These are phyloP conservation scores for Halocaridina rubra DNA, from an alignment of 2,888 invertebrate genomes.

Conservation along the genomic window DNA sequence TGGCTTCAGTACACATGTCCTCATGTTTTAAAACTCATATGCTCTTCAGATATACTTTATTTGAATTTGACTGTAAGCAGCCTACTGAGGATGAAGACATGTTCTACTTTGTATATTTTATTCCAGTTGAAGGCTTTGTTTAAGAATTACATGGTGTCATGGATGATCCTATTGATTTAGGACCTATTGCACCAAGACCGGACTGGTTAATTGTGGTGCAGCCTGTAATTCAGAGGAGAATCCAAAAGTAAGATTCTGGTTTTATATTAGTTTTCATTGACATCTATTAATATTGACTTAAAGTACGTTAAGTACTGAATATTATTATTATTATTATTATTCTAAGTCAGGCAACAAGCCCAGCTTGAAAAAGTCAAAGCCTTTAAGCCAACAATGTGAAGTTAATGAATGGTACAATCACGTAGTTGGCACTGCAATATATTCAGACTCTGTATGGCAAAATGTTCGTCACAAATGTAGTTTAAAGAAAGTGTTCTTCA, in stretches of 20 bases:
- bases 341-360: no score
- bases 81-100: slow-evolving; percentile 90
- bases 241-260: slow-evolving; percentile 48
- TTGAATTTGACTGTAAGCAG: slow-evolving; percentile 86
- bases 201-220: slow-evolving; percentile 63
- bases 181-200: slow-evolving; percentile 74
- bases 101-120: slow-evolving; percentile 95
- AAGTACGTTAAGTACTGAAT: not conserved
- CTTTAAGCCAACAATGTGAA: no score
- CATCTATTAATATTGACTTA: not conserved
- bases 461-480: no score
- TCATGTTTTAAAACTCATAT: no score
- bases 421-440: no score
- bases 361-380: no score
- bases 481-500: no score
- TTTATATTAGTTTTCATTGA: not conserved
- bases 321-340: no score
- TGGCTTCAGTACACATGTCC: no score
- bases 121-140: slow-evolving; percentile 90
- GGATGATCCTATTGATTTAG: slow-evolving; percentile 94
- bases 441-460: no score
- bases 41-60: slow-evolving; percentile 79
- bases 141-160: slow-evolving; percentile 98
- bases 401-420: no score
- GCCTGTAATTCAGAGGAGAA: slow-evolving; percentile 62